Conservation (phyloP, 2,888 invertebrate genomes). For the Andrena flavipes region DNA sequence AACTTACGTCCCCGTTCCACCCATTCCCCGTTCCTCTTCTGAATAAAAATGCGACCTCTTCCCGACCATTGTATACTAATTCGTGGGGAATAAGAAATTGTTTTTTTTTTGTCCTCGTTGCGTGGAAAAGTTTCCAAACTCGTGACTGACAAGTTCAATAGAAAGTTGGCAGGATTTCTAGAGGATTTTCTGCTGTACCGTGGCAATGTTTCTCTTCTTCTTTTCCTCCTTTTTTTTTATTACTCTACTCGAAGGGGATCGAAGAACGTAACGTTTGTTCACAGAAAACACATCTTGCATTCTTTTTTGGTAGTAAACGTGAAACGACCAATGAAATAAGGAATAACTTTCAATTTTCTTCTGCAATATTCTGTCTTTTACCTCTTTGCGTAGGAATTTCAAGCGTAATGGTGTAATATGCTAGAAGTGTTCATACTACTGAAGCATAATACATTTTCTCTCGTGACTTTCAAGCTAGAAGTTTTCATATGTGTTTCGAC, state of each 20-base stretch:
- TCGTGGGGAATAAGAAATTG: slow-evolving; percentile 30
- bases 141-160: slow-evolving; percentile 2
- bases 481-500: too few species aligned
- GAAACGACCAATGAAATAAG: too few species aligned
- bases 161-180: slow-evolving; percentile 13
- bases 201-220: not conserved
- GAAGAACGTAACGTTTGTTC: not conserved
- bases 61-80: slow-evolving; percentile 51
- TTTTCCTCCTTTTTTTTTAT: not conserved
- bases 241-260: not conserved
- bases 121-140: slow-evolving; percentile 19
- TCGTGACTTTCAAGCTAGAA: too few species aligned
- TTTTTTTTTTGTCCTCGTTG: slow-evolving; percentile 29
- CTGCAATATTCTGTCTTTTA: too few species aligned
- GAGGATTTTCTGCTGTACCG: slow-evolving; percentile 20
- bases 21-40: slow-evolving; percentile 48
- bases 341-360: too few species aligned
- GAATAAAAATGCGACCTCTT: slow-evolving; percentile 37
- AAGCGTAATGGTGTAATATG: too few species aligned
- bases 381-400: too few species aligned
- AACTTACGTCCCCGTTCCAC: slow-evolving; percentile 57
- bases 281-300: too few species aligned
- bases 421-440: too few species aligned
- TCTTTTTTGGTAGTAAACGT: too few species aligned
- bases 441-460: too few species aligned